Conservation (phyloP, 2,888 invertebrate species). For the Stictocephala bisonia region DNA sequence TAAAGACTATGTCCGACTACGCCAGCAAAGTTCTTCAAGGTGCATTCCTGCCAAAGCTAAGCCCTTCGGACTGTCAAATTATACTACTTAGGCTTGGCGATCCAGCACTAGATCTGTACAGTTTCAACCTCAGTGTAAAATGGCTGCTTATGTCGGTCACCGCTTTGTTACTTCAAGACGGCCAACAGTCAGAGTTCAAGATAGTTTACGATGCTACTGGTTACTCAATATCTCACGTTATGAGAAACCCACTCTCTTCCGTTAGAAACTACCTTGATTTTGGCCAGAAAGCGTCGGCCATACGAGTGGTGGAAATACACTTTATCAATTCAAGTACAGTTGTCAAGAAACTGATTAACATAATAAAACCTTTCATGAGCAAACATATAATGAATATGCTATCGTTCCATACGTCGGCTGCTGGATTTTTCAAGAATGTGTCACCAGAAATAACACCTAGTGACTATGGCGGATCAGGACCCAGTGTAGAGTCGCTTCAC, state of each 20-base stretch:
- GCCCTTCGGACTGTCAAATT: background rate
- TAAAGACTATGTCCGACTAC: constrained; percentile 1
- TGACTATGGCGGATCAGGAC: constrained; percentile 54
- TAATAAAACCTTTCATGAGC: constrained; percentile 55
- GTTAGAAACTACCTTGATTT: background rate
- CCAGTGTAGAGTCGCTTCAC: constrained; percentile 50
- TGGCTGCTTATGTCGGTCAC: background rate
- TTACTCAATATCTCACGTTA: background rate
- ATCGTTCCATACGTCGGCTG: constrained; percentile 53
- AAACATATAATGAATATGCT: constrained; percentile 56
- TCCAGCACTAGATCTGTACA: background rate
- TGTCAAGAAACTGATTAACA: constrained; percentile 53
- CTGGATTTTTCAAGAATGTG: constrained; percentile 52
- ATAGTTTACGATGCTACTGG: background rate
- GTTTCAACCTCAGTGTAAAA: background rate
- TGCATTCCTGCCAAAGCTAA: constrained; percentile 46
- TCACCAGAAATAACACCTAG: constrained; percentile 50
- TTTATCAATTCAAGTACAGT: constrained; percentile 68
- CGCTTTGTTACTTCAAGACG: background rate
- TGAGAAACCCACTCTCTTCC: background rate
- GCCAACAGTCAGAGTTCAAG: background rate
- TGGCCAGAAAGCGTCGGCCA: constrained; percentile 52
- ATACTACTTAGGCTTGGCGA: background rate
- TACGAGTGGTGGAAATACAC: constrained; percentile 71
- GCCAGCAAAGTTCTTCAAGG: constrained; percentile 40